These are phyloP conservation scores for Macrophya alboannulata DNA, from an alignment of 2,888 invertebrate species.

Conservation along the genomic window DNA sequence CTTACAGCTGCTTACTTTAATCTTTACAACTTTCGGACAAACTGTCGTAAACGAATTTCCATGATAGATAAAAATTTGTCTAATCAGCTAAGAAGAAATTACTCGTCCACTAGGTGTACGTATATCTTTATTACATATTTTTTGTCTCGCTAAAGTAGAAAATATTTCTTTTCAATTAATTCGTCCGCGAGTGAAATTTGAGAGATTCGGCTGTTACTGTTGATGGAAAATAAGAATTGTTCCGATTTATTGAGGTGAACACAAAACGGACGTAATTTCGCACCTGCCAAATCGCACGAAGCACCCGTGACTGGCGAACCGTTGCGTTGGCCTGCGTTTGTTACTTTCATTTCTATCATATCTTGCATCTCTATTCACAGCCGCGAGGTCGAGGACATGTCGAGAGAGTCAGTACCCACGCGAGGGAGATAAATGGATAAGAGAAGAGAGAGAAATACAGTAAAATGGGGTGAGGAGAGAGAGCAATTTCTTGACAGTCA, in stretches of 20 bases:
- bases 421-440: slow-evolving; percentile 40
- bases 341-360: slow-evolving; percentile 55
- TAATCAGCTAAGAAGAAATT: background rate
- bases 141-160: background rate
- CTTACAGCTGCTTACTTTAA: slow-evolving; percentile 42
- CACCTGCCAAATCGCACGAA: slow-evolving; percentile 50
- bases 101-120: background rate
- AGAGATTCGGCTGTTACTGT: background rate
- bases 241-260: background rate
- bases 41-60: slow-evolving; percentile 15
- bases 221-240: background rate
- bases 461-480: background rate
- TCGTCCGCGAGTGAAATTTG: background rate
- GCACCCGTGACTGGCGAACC: slow-evolving; percentile 45
- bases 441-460: slow-evolving; percentile 15
- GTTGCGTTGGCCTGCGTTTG: slow-evolving; percentile 1
- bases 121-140: background rate
- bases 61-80: background rate
- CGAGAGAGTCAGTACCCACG: slow-evolving; percentile 14
- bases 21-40: background rate
- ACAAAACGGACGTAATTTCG: slow-evolving; percentile 26
- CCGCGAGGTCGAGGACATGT: slow-evolving; percentile 56
- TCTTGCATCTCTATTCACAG: slow-evolving; percentile 45
- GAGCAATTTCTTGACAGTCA: slow-evolving; percentile 35
- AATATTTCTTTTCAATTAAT: background rate